Evolutionary conservation across 2,797 vertebrate genomes (phyloP), one percentile per base, ranked within the genome.

Genomic region (Anas flavirostris): DNA sequence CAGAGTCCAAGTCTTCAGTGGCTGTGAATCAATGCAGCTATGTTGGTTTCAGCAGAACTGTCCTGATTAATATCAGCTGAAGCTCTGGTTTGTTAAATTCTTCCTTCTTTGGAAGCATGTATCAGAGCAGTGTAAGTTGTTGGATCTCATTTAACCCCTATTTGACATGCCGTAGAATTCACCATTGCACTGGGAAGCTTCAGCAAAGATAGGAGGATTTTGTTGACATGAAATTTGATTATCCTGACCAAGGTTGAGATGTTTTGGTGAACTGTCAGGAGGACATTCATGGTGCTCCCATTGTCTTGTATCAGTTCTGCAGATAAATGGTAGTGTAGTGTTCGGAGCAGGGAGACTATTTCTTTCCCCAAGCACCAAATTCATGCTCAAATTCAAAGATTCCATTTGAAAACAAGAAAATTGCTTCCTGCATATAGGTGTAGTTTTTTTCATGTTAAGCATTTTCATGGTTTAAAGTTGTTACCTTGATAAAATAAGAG

Each of bases 11-110:
- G 48, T 74, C 64, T 95, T 92, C 79, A 58, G 83, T 33, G 70
- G 63, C 60, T 86, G 75, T 94, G 91, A 96, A 95, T 91, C 89
- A 95, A 76, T 67, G 88, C 74, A 84, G 92, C 78, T 88, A 88
- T 72, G 56, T 88, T 90, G 82, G 64, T 68, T 77, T 58, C 91
- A 82, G 91, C 9, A 23, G 35, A 90, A 84, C 52, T 58, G 46
- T 53, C 60, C 68, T 82, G 88, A 94, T 96, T 96, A 94, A 91
- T 94, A 93, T 93, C 83, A 94, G 0, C 69, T 41, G 79, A 86
- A 87, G 64, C 80, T 77, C 80, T 88, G 70, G 59, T 73, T 90
- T 92, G 83, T 93, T 86, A 90, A 86, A 86, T 82, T 93, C 81
- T 82, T 86, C 89, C 60, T 84, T 55, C 82, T 93, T 86, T 82